These are phyloP conservation scores for Platygyra sinensis DNA, from an alignment of 64 coral and sea anemone species.

Conservation along the genomic window DNA sequence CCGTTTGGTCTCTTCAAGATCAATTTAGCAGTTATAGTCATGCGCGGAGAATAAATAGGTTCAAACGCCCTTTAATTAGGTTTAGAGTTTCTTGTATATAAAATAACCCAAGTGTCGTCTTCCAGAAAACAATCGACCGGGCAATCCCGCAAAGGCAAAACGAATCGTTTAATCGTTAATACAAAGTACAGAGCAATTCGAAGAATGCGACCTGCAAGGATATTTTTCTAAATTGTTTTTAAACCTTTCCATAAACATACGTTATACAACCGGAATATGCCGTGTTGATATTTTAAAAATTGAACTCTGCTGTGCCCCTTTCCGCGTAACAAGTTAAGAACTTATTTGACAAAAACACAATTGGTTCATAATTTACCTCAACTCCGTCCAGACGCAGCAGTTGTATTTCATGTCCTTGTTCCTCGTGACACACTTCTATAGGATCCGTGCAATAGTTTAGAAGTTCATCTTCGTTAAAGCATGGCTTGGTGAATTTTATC, in stretches of 20 bases:
- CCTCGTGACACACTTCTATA: conserved; percentile 52
- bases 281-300: not conserved
- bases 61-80: too few species aligned
- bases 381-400: conserved; percentile 48
- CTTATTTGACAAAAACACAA: not conserved
- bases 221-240: not conserved
- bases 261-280: not conserved
- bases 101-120: too few species aligned
- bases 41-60: too few species aligned
- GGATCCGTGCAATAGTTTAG: conserved; percentile 52
- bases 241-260: not conserved
- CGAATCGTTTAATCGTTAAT: too few species aligned
- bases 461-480: conserved; percentile 53
- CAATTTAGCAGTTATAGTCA: too few species aligned
- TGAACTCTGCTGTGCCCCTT: not conserved
- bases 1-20: too few species aligned
- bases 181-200: not conserved
- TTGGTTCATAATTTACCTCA: conserved; percentile 23
- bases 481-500: conserved; percentile 42
- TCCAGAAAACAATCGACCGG: too few species aligned
- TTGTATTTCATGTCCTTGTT: conserved; percentile 15
- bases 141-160: too few species aligned
- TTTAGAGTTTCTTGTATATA: too few species aligned
- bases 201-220: not conserved
- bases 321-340: not conserved